These are phyloP conservation scores for Agrotis segetum DNA, from an alignment of 2,888 invertebrate species.

Conservation along the genomic window DNA sequence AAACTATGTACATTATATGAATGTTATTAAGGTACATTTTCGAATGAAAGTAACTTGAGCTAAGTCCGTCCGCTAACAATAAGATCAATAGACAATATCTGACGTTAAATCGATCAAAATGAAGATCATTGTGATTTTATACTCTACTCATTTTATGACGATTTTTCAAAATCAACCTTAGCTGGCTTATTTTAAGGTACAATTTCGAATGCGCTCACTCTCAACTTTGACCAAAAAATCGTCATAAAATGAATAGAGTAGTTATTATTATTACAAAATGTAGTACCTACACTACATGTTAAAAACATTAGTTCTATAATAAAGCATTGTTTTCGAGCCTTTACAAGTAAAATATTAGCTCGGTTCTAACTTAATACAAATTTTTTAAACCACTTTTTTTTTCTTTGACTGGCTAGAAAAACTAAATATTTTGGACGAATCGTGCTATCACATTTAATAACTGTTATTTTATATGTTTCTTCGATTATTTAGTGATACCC, in stretches of 20 bases:
- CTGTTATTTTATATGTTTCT: too few relatives aligned
- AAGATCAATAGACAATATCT: not conserved
- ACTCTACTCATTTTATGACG: not conserved
- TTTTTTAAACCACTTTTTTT: not conserved
- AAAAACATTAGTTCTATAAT: conserved; percentile 16
- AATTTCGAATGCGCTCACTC: not conserved
- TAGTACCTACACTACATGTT: conserved; percentile 7
- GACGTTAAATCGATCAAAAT: conserved; percentile 8
- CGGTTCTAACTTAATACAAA: conserved; percentile 13
- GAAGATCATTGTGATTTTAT: conserved; percentile 23
- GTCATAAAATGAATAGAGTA: conserved; percentile 9
- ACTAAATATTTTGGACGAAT: not conserved
- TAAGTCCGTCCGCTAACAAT: too few relatives aligned
- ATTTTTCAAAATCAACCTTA: not conserved
- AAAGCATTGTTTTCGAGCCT: conserved; percentile 38
- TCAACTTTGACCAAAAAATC: not conserved
- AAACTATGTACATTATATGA: too few relatives aligned
- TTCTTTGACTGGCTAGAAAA: not conserved
- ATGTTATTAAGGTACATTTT: too few relatives aligned
- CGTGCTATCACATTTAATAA: too few relatives aligned
- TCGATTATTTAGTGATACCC: too few relatives aligned
- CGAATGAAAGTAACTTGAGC: too few relatives aligned
- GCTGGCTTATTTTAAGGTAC: not conserved
- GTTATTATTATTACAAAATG: conserved; percentile 17
- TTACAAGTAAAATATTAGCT: conserved; percentile 7